Percentiles rank a stretch among this genome's conserved stretches.
phyloP scores from a whole-genome alignment of 2,113 vertebrate species.

The Marmota monax region DNA sequence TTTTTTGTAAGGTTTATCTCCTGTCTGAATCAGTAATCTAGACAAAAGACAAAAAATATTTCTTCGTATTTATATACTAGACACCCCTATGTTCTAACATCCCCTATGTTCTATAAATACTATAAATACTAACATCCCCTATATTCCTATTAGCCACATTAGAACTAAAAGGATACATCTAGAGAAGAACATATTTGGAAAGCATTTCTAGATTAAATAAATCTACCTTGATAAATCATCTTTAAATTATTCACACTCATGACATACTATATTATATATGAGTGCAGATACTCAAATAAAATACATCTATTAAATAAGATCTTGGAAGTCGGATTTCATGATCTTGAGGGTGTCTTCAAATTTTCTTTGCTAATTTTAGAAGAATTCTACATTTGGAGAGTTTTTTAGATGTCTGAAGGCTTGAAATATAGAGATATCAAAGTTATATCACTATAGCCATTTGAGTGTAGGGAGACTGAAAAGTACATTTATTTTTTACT shows the following conservation, averaged over 20 bases:
- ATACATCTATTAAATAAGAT: neutral
- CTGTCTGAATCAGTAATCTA: neutral
- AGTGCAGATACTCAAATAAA: neutral
- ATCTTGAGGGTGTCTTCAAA: neutral
- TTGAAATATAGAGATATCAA: neutral
- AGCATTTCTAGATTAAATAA: neutral
- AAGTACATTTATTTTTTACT: neutral
- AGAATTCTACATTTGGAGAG: neutral
- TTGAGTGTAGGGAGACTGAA: neutral
- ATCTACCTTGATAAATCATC: neutral
- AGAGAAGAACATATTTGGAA: neutral
- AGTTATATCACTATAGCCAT: neutral
- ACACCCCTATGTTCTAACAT: neutral
- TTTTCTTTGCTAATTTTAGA: neutral
- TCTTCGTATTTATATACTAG: neutral
- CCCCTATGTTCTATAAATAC: neutral
- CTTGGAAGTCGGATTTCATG: neutral
- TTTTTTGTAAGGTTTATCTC: neutral
- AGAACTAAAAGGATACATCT: neutral
- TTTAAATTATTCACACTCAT: neutral
- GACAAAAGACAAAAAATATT: neutral
- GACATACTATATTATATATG: neutral
- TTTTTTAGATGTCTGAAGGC: neutral
- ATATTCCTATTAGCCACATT: neutral
- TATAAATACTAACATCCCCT: neutral